A percentile compares a stretch with the other conserved stretches of the same genome.
phyloP scores from a whole-genome alignment of 2,113 vertebrate species.

The Daboia siamensis region DNA sequence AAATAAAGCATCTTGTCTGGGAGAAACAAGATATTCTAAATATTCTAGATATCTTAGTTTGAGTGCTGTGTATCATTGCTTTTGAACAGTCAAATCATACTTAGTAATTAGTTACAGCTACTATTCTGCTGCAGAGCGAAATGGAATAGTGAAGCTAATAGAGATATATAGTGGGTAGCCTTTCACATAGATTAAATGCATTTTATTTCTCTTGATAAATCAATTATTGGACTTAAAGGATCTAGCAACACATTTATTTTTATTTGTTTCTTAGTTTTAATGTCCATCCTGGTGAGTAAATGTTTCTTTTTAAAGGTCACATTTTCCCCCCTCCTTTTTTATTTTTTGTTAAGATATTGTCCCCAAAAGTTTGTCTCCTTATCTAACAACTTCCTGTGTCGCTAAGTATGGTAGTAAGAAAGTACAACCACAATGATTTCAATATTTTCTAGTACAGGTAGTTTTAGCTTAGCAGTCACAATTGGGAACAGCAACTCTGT shows the following conservation, averaged over 20 bases:
- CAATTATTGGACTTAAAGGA: neutral
- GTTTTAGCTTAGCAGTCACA: neutral
- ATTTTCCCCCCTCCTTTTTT: too few relatives aligned
- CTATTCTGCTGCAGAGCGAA: neutral
- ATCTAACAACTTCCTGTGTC: neutral
- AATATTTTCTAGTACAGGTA: neutral
- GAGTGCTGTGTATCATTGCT: neutral
- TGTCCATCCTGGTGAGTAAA: neutral
- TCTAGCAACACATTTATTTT: neutral
- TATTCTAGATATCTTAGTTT: neutral
- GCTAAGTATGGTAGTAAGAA: neutral
- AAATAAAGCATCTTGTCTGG: neutral
- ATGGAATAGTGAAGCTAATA: neutral
- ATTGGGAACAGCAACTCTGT: neutral
- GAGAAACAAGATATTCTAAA: too few relatives aligned
- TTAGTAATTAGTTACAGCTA: neutral
- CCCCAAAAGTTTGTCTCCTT: neutral
- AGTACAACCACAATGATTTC: neutral
- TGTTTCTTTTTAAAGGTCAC: neutral
- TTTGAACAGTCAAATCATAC: neutral
- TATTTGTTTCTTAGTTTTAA: neutral
- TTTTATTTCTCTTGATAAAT: neutral
- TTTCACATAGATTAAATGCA: neutral
- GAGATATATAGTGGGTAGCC: too few relatives aligned
- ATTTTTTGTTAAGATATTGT: neutral